Percentiles rank a stretch among this genome's conserved stretches.
phyloP scores from a whole-genome alignment of 2,113 vertebrate species.

The Peromyscus polionotus region DNA sequence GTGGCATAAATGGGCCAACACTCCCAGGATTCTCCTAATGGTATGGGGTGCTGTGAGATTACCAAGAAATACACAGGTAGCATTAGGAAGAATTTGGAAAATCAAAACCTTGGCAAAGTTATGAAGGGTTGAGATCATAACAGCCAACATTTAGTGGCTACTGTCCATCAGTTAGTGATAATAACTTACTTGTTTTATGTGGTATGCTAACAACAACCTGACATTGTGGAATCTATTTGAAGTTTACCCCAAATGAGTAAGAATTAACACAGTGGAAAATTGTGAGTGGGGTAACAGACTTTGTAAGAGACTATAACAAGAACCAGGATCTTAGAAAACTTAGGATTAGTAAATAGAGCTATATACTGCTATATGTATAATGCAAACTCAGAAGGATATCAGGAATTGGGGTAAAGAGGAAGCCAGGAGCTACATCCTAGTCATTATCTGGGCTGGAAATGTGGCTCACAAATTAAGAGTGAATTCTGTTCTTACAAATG shows the following conservation, averaged over 20 bases:
- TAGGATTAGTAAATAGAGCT: neutral
- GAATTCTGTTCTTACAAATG: neutral
- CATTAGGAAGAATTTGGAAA: neutral
- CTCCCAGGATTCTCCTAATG: too few relatives aligned
- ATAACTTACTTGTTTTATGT: neutral
- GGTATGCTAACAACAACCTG: neutral
- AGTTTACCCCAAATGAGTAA: neutral
- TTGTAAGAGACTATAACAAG: neutral
- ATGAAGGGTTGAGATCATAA: neutral
- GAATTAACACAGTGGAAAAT: neutral
- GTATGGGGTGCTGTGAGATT: neutral
- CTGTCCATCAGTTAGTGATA: fast-evolving
- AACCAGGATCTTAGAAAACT: neutral
- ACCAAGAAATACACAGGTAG: neutral
- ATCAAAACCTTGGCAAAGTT: neutral
- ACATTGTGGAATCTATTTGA: neutral
- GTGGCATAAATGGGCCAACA: fast-evolving
- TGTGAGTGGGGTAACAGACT: neutral
- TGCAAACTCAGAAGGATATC: neutral
- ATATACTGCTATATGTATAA: neutral
- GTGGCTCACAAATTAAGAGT: too few relatives aligned
- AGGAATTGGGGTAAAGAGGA: neutral
- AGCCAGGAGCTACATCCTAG: neutral
- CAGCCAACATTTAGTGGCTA: neutral
- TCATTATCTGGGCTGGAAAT: neutral